phyloP scores from a whole-genome alignment of 2,113 vertebrate genomes.

The Canis aureus region DNA sequence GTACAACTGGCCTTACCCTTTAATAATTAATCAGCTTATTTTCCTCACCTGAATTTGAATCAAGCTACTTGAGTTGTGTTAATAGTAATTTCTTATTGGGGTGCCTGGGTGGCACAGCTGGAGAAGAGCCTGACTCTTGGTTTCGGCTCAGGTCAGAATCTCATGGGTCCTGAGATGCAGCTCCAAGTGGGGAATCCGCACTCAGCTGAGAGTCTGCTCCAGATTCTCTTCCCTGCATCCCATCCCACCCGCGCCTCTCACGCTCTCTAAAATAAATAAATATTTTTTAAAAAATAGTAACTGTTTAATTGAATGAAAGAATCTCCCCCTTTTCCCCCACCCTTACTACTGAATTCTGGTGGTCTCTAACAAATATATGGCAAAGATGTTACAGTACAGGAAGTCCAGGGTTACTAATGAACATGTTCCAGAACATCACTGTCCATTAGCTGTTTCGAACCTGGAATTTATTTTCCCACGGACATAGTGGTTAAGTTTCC shows the following conservation, averaged over 20 bases:
- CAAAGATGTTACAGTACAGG: not conserved
- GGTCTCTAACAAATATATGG: not conserved
- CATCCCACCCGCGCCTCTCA: too few species aligned
- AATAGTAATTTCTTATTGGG: not conserved
- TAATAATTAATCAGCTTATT: not conserved
- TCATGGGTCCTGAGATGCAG: too few species aligned
- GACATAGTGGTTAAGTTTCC: slow-evolving; percentile 61
- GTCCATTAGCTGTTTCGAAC: slow-evolving; percentile 51
- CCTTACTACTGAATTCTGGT: not conserved
- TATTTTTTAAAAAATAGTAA: not conserved
- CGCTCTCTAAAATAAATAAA: not conserved
- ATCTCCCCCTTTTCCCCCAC: not conserved
- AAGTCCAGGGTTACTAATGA: slow-evolving; percentile 49
- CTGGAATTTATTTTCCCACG: slow-evolving; percentile 62
- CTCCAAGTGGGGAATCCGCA: too few species aligned
- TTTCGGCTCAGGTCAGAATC: not conserved
- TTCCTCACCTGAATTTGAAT: slow-evolving; percentile 30
- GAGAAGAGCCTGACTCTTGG: not conserved
- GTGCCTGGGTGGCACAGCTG: not conserved
- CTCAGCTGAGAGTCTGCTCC: not conserved
- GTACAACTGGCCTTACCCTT: not conserved
- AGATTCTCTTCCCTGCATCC: too few species aligned
- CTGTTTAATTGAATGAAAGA: not conserved
- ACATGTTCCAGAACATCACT: not conserved
- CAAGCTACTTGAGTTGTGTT: not conserved